Evolutionary conservation across 2,888 invertebrate species (phyloP).

Genomic region (Rhodophaea formosa): DNA sequence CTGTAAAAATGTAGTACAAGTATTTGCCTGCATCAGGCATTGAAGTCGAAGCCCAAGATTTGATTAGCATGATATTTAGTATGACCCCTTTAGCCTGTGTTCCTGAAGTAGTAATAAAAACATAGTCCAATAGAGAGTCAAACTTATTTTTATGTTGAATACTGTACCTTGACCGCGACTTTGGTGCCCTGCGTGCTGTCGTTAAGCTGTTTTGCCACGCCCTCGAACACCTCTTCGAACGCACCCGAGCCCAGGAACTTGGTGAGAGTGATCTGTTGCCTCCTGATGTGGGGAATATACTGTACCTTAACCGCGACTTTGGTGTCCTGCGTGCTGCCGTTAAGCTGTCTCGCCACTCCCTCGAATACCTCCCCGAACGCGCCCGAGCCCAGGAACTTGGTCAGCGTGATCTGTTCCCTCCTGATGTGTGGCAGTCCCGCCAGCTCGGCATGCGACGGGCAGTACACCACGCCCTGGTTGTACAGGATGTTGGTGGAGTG

Average conservation of each 20-base stretch:
- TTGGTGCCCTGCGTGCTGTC: constrained; percentile 82
- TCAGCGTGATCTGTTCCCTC: constrained; percentile 91
- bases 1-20: too few species aligned
- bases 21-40: too few species aligned
- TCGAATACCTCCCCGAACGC: constrained; percentile 99
- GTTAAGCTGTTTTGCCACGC: constrained; percentile 87
- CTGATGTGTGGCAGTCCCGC: constrained; percentile 92
- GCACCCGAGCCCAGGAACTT: constrained; percentile 97
- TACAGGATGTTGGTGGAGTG: constrained; percentile 93
- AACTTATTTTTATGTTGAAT: too few species aligned
- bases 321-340: constrained; percentile 80
- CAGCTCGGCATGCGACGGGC: constrained; percentile 88
- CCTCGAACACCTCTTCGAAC: constrained; percentile 98
- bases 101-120: constrained; percentile 12
- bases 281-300: constrained; percentile 89
- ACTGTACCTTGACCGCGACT: constrained; percentile 93
- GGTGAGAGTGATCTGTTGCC: constrained; percentile 91
- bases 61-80: too few species aligned
- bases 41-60: too few species aligned
- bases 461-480: constrained; percentile 70
- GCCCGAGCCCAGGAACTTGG: constrained; percentile 95
- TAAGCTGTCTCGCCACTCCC: constrained; percentile 89
- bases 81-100: too few species aligned
- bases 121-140: too few species aligned
- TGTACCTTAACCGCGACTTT: constrained; percentile 95